Evolutionary conservation across 2,888 invertebrate species (phyloP).

Genomic region (Mimumesa dahlbomi): DNA sequence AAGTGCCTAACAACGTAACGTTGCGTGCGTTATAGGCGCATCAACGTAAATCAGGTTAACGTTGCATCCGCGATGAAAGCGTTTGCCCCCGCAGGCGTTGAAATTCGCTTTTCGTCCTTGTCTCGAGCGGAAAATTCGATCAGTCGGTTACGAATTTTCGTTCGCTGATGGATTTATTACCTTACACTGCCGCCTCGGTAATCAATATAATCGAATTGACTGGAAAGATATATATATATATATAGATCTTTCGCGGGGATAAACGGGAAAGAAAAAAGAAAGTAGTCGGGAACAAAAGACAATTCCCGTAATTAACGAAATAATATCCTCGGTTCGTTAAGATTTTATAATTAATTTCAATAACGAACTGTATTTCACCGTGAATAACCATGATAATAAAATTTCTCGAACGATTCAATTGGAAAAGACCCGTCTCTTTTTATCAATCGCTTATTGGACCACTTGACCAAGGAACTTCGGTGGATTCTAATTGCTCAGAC

Average conservation of each 20-base stretch:
- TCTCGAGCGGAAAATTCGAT: conserved; percentile 57
- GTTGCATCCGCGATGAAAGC: conserved; percentile 55
- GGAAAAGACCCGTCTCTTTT: conserved; percentile 4
- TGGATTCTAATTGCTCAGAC: conserved; percentile 32
- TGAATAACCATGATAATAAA: neutral
- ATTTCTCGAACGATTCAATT: neutral
- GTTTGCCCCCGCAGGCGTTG: conserved; percentile 34
- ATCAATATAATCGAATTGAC: neutral
- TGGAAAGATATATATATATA: too few species aligned
- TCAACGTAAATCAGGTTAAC: conserved; percentile 60
- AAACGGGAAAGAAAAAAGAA: too few species aligned
- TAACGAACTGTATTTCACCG: neutral
- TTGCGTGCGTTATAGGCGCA: conserved; percentile 59
- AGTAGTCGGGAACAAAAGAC: too few species aligned
- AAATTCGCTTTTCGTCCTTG: conserved; percentile 57
- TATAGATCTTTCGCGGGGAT: too few species aligned
- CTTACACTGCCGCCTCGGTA: conserved; percentile 21
- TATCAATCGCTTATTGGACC: conserved; percentile 22
- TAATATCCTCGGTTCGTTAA: conserved; percentile 1
- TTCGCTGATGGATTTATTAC: conserved; percentile 52
- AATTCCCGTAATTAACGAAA: too few species aligned
- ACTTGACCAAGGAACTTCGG: conserved; percentile 16
- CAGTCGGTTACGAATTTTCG: conserved; percentile 55
- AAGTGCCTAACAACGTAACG: conserved; percentile 58
- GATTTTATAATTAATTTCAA: conserved; percentile 2